Conservation (phyloP, 2,888 invertebrate genomes). For the Tetheella fluctuosa region DNA sequence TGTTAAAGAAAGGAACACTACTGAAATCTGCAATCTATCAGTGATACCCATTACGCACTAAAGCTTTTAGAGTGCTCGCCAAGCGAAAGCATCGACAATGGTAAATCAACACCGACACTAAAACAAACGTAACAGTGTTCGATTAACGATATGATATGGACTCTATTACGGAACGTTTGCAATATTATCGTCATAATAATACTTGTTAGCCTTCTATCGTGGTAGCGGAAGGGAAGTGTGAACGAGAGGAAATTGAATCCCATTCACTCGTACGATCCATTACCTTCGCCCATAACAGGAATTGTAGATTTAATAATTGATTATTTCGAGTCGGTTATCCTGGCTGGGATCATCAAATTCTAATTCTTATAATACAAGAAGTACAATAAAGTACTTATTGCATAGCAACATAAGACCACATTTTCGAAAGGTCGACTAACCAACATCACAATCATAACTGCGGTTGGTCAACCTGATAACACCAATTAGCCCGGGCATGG, state of each 20-base stretch:
- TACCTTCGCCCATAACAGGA: slow-evolving; percentile 37
- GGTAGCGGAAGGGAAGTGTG: slow-evolving; percentile 47
- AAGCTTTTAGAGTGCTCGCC: slow-evolving; percentile 49
- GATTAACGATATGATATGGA: neutral
- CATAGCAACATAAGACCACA: neutral
- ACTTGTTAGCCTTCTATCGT: slow-evolving; percentile 32
- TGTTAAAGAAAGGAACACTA: slow-evolving; percentile 30
- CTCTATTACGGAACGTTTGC: slow-evolving; percentile 10
- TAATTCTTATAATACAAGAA: neutral
- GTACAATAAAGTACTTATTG: no score
- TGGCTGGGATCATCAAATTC: neutral
- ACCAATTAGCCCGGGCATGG: slow-evolving; percentile 64
- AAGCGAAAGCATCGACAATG: slow-evolving; percentile 32
- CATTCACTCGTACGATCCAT: slow-evolving; percentile 44
- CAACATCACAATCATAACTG: slow-evolving; percentile 32
- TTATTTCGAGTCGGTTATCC: no score
- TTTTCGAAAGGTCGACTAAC: slow-evolving; percentile 13
- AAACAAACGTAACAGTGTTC: slow-evolving; percentile 19
- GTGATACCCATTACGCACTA: slow-evolving; percentile 42
- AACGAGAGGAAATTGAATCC: slow-evolving; percentile 54
- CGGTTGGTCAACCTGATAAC: slow-evolving; percentile 54
- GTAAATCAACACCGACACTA: slow-evolving; percentile 24
- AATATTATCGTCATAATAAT: slow-evolving; percentile 21
- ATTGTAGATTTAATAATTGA: neutral
- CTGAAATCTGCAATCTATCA: slow-evolving; percentile 36